A percentile compares a stretch with the other conserved stretches of the same genome.
phyloP scores from a whole-genome alignment of 2,113 vertebrate species.

The Tyrannus savana region DNA sequence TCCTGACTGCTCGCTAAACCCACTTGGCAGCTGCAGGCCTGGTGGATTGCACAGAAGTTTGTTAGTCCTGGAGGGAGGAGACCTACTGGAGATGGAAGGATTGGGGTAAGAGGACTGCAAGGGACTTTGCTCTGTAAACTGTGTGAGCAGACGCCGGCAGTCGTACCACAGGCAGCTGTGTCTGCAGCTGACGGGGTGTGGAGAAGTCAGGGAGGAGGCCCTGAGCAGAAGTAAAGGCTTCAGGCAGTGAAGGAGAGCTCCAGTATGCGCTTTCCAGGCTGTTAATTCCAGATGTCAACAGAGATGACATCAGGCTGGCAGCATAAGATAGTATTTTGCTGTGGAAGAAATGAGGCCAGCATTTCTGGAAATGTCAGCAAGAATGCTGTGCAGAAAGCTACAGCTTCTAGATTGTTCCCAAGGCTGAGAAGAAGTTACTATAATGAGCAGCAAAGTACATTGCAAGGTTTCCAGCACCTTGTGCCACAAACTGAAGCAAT shows the following conservation, averaged over 20 bases:
- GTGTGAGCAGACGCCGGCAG: neutral
- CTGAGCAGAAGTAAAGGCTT: neutral
- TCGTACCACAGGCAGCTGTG: neutral
- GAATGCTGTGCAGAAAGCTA: neutral
- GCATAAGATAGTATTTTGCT: neutral
- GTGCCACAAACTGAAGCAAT: neutral
- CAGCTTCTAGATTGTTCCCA: neutral
- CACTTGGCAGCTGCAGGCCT: neutral
- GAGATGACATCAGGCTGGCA: conserved; percentile 24
- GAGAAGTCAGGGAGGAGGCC: neutral
- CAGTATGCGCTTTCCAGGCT: neutral
- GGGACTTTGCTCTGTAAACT: neutral
- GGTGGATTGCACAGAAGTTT: neutral
- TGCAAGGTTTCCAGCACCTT: neutral
- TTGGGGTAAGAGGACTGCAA: neutral
- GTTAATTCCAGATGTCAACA: conserved; percentile 6
- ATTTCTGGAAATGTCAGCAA: conserved; percentile 8
- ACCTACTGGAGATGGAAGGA: neutral
- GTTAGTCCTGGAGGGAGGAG: neutral
- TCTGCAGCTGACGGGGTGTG: rapidly evolving
- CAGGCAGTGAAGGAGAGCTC: neutral
- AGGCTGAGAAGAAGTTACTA: neutral
- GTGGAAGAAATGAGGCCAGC: conserved; percentile 19
- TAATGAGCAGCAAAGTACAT: neutral
- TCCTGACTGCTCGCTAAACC: rapidly evolving